phyloP scores from a whole-genome alignment of 2,888 invertebrate species.

The Drosophila neoperkinsi region DNA sequence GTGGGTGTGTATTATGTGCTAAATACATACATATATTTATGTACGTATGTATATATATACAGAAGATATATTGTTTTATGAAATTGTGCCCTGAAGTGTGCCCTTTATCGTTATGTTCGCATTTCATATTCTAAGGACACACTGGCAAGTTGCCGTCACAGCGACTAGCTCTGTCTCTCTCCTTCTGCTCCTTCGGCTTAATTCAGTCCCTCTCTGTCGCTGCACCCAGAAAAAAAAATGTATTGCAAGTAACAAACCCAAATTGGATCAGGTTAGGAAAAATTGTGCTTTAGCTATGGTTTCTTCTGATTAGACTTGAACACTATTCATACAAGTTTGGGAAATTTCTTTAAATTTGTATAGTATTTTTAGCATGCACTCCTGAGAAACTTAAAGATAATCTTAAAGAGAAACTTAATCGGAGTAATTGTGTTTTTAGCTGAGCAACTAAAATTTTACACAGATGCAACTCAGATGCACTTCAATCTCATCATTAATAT shows the following conservation, averaged over 20 bases:
- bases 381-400: background rate
- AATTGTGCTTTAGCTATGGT: background rate
- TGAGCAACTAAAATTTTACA: background rate
- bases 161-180: slow-evolving; percentile 4
- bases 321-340: background rate
- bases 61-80: slow-evolving; percentile 64
- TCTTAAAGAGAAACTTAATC: background rate
- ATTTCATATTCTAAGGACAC: slow-evolving; percentile 71
- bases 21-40: slow-evolving; percentile 1
- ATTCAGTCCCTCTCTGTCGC: background rate
- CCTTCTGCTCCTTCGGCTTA: background rate
- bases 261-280: background rate
- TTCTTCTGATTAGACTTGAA: background rate
- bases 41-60: background rate
- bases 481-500: background rate
- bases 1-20: slow-evolving; percentile 7
- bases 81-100: slow-evolving; percentile 56
- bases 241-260: background rate
- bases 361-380: background rate
- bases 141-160: slow-evolving; percentile 49
- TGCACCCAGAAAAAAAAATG: background rate
- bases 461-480: background rate
- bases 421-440: background rate
- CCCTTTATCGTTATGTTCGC: slow-evolving; percentile 65
- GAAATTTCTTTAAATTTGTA: background rate